Evolutionary conservation across 2,888 invertebrate genomes (phyloP), one percentile per base, ranked within the genome.

Genomic region (Octodonta nipae): DNA sequence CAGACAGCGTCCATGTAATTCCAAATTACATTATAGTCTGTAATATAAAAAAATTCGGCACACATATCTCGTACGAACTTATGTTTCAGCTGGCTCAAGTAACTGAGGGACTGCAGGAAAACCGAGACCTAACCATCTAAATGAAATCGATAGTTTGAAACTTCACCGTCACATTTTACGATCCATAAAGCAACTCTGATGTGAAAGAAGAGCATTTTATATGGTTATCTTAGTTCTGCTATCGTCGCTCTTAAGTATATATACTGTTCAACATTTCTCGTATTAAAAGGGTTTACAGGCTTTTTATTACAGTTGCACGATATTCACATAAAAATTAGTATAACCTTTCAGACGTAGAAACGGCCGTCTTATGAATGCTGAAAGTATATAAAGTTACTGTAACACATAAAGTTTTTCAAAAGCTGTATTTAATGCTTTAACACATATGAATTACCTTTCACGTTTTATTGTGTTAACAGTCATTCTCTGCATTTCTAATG

Each of bases 141-240:
- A 45, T 50, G 49, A 46, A 52, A 55, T 55, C 55, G 52, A 55
- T 55, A 54, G 52, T 54, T 54, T 50, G 25, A 49, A 54, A 53
- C 42, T 53, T 55, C 50, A 54, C 43, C 50, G 50, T 46, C 48
- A 45, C 49, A 43, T 52, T 56, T 56, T 56, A 56, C 51, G 54
- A 50, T 44, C 52, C 45, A 56, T 55, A 54, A 56, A 55, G 45
- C 44, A 45, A 49, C 46, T 45, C 41, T 45, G 50, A 51, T 50
- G 52, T 43, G 43, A 36, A 42, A 46, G 45, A 38, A 37, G 42
- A 45, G 41, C 47, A 46, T 51, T 54, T 54, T 54, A 54, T 47
- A 46, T 36, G 43, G 46, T 47, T 49, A 52, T 49, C 49, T 22
- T 43, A 41, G 45, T 43, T 36, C 32, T 35, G 35, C 37, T 42